A percentile compares a stretch with the other conserved stretches of the same genome.
These are phyloP conservation scores for Chaitophorus viminalis DNA, from an alignment of 2,888 invertebrate genomes.

Conservation along the genomic window DNA sequence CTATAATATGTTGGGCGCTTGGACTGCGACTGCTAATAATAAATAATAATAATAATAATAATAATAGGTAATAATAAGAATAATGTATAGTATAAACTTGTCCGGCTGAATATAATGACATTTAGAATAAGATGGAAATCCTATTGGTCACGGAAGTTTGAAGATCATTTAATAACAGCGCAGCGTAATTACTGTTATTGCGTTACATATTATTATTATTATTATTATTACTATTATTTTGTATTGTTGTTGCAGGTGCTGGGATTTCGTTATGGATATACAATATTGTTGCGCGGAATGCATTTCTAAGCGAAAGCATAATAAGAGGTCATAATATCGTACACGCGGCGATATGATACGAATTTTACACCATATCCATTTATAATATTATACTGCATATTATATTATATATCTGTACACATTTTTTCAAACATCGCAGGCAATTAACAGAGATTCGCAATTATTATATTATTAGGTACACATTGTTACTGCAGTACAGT, in stretches of 20 bases:
- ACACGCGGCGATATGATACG: no score
- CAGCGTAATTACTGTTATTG: conserved; percentile 18
- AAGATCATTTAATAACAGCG: conserved; percentile 36
- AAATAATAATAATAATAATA: background rate
- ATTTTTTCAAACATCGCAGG: background rate
- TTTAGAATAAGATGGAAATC: conserved; percentile 26
- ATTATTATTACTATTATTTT: background rate
- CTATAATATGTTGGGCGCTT: background rate
- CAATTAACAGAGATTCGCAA: background rate
- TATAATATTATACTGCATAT: no score
- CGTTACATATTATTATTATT: no score
- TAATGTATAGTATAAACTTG: background rate
- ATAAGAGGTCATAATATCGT: conserved; percentile 9
- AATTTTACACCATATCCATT: no score
- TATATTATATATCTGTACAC: no score
- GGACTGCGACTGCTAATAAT: background rate
- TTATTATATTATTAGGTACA: background rate
- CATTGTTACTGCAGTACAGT: background rate
- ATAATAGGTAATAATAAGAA: background rate
- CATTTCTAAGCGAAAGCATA: conserved; percentile 15
- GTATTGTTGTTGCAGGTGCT: background rate
- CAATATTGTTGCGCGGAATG: conserved; percentile 15
- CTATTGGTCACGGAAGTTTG: conserved; percentile 45
- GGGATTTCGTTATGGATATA: conserved; percentile 35
- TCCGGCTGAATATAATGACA: conserved; percentile 28